These are phyloP conservation scores for Amphiprion percula DNA, from an alignment of 2,113 vertebrate genomes.

Conservation along the genomic window DNA sequence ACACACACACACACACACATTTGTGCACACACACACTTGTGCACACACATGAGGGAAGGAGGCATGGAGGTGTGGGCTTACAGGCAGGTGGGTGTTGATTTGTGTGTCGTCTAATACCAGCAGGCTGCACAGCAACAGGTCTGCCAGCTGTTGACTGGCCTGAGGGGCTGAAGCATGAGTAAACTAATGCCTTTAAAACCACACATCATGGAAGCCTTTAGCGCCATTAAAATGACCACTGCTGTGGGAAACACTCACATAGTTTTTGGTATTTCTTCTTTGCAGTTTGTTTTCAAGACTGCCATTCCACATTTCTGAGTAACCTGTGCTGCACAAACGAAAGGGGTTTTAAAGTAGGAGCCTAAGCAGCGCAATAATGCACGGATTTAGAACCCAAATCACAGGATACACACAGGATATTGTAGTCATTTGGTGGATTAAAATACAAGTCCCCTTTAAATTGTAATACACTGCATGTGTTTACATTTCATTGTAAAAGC, in stretches of 20 bases:
- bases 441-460: constrained; percentile 14
- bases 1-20: constrained; percentile 1
- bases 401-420: constrained; percentile 47
- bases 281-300: neutral
- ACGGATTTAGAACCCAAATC: constrained; percentile 26
- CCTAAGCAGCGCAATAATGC: neutral
- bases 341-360: neutral
- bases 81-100: constrained; percentile 56
- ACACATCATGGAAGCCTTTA: neutral
- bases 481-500: constrained; percentile 19
- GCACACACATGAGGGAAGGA: constrained; percentile 41
- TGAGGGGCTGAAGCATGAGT: constrained; percentile 14
- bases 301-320: neutral
- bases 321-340: neutral
- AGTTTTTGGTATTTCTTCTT: neutral
- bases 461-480: constrained; percentile 20
- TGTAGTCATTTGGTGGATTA: constrained; percentile 36
- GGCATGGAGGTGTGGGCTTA: constrained; percentile 52
- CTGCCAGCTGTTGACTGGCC: constrained; percentile 63
- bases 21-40: constrained; percentile 14
- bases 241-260: neutral
- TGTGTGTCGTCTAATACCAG: constrained; percentile 37
- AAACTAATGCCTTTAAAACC: constrained; percentile 49
- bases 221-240: neutral
- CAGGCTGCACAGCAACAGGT: constrained; percentile 46